Percentiles rank a stretch among this genome's conserved stretches.
Evolutionary conservation across 37 sponge, comb jelly and placozoan species (phyloP).

Genomic region (Spongia lamella): DNA sequence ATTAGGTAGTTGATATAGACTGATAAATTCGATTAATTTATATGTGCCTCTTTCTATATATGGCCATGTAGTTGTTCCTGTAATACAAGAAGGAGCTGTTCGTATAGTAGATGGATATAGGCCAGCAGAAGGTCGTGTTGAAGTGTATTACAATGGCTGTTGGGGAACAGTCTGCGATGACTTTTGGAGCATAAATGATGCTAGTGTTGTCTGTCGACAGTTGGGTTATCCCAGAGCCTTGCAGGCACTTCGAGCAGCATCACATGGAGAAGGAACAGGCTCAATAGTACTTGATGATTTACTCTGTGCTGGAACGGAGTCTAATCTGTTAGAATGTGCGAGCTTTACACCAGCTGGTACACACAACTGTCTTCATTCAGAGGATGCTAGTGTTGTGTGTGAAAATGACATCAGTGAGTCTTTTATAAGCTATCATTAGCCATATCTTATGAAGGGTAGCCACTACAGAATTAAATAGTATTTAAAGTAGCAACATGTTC

Average conservation of each 20-base stretch:
- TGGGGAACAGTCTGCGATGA: constrained; percentile 45
- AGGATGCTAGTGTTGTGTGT: constrained; percentile 8
- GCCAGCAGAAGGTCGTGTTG: constrained; percentile 8
- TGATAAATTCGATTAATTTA: too few relatives aligned
- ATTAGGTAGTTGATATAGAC: too few relatives aligned
- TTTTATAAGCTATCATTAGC: too few relatives aligned
- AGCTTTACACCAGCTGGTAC: constrained; percentile 4
- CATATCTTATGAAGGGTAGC: too few relatives aligned
- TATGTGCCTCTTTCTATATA: too few relatives aligned
- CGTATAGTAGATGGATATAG: constrained; percentile 18
- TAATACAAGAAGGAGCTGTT: too few relatives aligned
- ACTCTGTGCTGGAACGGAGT: constrained; percentile 12
- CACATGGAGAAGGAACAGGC: constrained; percentile 3
- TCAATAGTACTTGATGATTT: constrained; percentile 22
- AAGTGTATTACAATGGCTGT: constrained; percentile 8
- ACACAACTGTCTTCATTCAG: constrained; percentile 25
- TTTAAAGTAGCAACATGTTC: too few relatives aligned
- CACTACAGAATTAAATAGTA: too few relatives aligned
- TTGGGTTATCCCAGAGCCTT: constrained; percentile 11
- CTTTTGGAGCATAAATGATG: constrained; percentile 6
- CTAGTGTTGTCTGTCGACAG: constrained; percentile 13
- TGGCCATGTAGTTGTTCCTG: too few relatives aligned
- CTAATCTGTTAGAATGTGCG: constrained; percentile 7
- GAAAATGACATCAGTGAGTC: too few relatives aligned
- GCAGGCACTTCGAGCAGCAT: neutral